Conservation (phyloP, 53 echinoderm and acorn worm species). For the Patiria pectinifera region DNA sequence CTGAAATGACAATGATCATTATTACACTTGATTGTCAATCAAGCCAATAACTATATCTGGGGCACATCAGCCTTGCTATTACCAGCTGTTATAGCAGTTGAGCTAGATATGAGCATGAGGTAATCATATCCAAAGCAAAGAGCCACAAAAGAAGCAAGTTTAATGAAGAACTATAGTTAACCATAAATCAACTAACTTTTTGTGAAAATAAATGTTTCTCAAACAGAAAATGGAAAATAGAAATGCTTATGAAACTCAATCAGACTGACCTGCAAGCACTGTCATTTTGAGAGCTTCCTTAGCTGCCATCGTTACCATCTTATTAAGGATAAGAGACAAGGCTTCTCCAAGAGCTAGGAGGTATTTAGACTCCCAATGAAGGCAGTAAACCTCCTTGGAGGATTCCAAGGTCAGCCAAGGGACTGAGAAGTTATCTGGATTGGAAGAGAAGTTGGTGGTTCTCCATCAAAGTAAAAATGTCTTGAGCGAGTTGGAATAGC, state of each 20-base stretch:
- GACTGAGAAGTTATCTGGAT: slow-evolving; percentile 80
- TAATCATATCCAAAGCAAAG: background rate
- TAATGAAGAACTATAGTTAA: no score
- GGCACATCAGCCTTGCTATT: background rate
- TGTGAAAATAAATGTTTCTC: no score
- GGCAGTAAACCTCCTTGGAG: slow-evolving; percentile 85
- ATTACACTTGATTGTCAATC: background rate
- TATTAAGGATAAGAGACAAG: slow-evolving; percentile 82
- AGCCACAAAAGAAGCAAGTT: no score
- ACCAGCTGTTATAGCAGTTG: background rate
- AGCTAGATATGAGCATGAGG: no score
- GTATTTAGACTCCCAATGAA: slow-evolving; percentile 96
- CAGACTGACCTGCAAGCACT: slow-evolving; percentile 83
- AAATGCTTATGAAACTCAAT: background rate
- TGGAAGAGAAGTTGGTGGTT: background rate
- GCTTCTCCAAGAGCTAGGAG: slow-evolving; percentile 83
- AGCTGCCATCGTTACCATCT: slow-evolving; percentile 89
- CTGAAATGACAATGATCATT: slow-evolving; percentile 34
- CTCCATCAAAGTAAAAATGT: no score
- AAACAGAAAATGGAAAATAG: no score
- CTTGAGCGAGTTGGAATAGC: no score
- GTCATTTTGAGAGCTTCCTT: slow-evolving; percentile 97
- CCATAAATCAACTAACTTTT: no score
- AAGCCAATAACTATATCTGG: background rate
- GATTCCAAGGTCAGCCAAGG: slow-evolving; percentile 86